A percentile compares a stretch with the other conserved stretches of the same genome.
phyloP scores from a whole-genome alignment of 2,888 invertebrate genomes.

The Xylota sylvarum region DNA sequence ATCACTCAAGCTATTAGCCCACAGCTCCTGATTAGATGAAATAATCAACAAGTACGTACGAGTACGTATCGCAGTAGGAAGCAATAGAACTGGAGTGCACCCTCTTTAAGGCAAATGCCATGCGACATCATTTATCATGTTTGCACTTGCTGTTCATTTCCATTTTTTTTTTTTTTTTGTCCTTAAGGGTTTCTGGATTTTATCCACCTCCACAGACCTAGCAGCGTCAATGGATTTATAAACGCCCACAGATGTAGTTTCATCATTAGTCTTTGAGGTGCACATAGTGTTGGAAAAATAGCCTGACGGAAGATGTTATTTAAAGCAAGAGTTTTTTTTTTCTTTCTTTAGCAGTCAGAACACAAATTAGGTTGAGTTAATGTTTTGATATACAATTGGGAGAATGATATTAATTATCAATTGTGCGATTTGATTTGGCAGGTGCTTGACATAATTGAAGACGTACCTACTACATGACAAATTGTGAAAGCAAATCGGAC shows the following conservation, averaged over 20 bases:
- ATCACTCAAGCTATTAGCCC: neutral
- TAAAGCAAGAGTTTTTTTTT: neutral
- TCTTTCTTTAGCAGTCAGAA: neutral
- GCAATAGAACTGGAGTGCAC: neutral
- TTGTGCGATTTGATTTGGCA: neutral
- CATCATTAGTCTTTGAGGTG: constrained; percentile 61
- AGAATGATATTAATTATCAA: neutral
- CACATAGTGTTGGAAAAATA: constrained; percentile 13
- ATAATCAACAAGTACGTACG: neutral
- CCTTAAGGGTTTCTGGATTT: constrained; percentile 21
- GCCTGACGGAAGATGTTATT: neutral
- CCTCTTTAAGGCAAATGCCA: constrained; percentile 24
- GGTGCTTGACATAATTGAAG: constrained; percentile 1
- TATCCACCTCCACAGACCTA: constrained; percentile 6
- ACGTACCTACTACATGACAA: neutral
- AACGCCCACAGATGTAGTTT: constrained; percentile 47
- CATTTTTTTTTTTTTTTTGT: constrained; percentile 20
- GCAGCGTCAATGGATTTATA: constrained; percentile 30
- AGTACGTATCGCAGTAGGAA: neutral
- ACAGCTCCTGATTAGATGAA: neutral
- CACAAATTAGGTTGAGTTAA: neutral
- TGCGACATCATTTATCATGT: constrained; percentile 62
- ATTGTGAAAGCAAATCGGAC: neutral
- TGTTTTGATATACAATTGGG: neutral
- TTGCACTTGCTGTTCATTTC: constrained; percentile 62